Percentiles rank a stretch among this genome's conserved stretches.
These are phyloP conservation scores for Agrotis ipsilon DNA, from an alignment of 2,888 invertebrate species.

Conservation along the genomic window DNA sequence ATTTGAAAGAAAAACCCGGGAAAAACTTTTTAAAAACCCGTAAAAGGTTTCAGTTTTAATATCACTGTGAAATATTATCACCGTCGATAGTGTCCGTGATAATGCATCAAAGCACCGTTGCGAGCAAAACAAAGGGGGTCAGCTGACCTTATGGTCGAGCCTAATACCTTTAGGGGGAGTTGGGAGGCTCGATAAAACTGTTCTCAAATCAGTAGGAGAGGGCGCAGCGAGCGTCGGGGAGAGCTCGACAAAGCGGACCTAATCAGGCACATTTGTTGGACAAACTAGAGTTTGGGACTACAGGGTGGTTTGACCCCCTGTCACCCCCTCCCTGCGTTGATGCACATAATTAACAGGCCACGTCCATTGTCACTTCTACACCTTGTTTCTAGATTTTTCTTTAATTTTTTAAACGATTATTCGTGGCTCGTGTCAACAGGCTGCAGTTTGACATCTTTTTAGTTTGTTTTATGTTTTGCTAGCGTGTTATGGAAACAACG, in stretches of 20 bases:
- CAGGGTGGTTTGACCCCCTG: conserved; percentile 46
- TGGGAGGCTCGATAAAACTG: conserved; percentile 60
- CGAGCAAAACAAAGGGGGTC: conserved; percentile 26
- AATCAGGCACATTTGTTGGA: conserved; percentile 89
- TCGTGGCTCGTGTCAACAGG: neutral
- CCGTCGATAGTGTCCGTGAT: neutral
- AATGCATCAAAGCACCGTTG: conserved; percentile 24
- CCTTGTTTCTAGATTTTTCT: conserved; percentile 40
- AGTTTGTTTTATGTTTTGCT: neutral
- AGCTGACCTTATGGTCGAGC: conserved; percentile 42
- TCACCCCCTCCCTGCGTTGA: conserved; percentile 66
- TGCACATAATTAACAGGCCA: conserved; percentile 85
- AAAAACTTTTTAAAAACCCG: neutral
- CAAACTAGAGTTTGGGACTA: conserved; percentile 74
- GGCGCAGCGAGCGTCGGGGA: conserved; percentile 63
- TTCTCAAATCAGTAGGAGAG: conserved; percentile 67
- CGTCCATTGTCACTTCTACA: conserved; percentile 70
- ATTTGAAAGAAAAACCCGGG: no score
- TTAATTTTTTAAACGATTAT: conserved; percentile 18
- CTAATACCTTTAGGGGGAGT: conserved; percentile 47
- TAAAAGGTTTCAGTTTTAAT: neutral
- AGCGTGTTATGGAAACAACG: neutral
- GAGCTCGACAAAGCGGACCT: conserved; percentile 83
- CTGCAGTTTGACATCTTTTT: neutral
- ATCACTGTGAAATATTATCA: conserved; percentile 16